Percentiles rank a stretch among this genome's conserved stretches.
These are phyloP conservation scores for Otus scops DNA, from an alignment of 2,797 vertebrate species.

Conservation along the genomic window DNA sequence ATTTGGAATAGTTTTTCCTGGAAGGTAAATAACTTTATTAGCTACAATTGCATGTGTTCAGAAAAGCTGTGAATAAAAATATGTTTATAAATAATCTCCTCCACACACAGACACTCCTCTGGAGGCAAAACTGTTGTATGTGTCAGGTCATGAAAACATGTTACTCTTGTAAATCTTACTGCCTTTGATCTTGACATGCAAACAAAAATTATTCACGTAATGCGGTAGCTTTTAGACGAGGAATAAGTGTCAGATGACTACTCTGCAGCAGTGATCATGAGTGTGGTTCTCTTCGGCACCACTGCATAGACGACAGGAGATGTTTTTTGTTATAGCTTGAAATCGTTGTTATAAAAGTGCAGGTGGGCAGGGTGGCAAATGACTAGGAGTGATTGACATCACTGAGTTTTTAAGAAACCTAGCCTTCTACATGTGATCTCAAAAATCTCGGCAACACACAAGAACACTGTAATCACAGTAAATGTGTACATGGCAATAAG, in stretches of 20 bases:
- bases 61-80: background rate
- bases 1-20: background rate
- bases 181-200: background rate
- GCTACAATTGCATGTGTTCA: background rate
- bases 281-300: background rate
- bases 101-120: background rate
- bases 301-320: slow-evolving; percentile 34
- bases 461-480: slow-evolving; percentile 85
- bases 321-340: slow-evolving; percentile 34
- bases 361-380: background rate
- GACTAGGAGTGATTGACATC: slow-evolving; percentile 1
- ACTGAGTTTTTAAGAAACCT: slow-evolving; percentile 81
- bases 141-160: background rate
- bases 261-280: background rate
- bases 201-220: background rate
- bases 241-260: background rate
- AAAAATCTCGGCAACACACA: slow-evolving; percentile 86
- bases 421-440: slow-evolving; percentile 85
- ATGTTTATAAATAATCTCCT: background rate
- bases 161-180: background rate
- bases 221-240: background rate
- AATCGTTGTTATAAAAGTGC: slow-evolving; percentile 37
- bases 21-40: background rate
- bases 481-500: slow-evolving; percentile 91
- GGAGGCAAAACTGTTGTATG: background rate